A percentile compares a stretch with the other conserved stretches of the same genome.
These are phyloP conservation scores for Drosophila murphyi DNA, from an alignment of 1,140 invertebrate genomes.

Conservation along the genomic window DNA sequence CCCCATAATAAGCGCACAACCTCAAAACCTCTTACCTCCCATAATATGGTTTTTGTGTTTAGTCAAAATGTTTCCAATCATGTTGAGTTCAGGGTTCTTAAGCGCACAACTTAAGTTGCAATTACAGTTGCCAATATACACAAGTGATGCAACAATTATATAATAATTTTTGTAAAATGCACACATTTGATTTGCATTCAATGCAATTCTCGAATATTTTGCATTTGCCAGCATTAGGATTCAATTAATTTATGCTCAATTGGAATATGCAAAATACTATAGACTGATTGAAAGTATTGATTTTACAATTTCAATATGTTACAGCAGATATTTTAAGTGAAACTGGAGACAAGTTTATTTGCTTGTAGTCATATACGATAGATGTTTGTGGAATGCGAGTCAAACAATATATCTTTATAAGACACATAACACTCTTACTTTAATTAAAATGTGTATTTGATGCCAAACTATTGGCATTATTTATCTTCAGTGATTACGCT, in stretches of 20 bases:
- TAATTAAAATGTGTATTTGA: too few relatives aligned
- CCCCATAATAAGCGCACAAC: conserved; percentile 16
- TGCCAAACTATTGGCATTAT: too few relatives aligned
- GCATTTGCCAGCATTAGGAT: conserved; percentile 39
- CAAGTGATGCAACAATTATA: conserved; percentile 28
- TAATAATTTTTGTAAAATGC: conserved; percentile 11
- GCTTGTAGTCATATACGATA: too few relatives aligned
- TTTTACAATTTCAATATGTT: neutral
- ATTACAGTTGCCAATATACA: neutral
- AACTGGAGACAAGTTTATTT: neutral
- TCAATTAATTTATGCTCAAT: conserved; percentile 43
- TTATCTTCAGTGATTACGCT: too few relatives aligned
- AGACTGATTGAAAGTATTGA: conserved; percentile 32
- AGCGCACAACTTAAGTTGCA: neutral
- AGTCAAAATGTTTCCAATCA: conserved; percentile 12
- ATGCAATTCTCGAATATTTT: conserved; percentile 22
- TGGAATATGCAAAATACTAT: conserved; percentile 53
- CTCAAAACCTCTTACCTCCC: conserved; percentile 18
- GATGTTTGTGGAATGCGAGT: too few relatives aligned
- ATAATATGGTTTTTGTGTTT: conserved; percentile 35
- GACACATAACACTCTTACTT: too few relatives aligned
- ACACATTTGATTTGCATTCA: conserved; percentile 55
- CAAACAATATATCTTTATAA: too few relatives aligned
- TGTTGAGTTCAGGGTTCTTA: conserved; percentile 1
- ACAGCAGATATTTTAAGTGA: neutral